Evolutionary conservation across 1,140 invertebrate genomes (phyloP), one percentile per base, ranked within the genome.

Genomic region (Helicoverpa armigera): DNA sequence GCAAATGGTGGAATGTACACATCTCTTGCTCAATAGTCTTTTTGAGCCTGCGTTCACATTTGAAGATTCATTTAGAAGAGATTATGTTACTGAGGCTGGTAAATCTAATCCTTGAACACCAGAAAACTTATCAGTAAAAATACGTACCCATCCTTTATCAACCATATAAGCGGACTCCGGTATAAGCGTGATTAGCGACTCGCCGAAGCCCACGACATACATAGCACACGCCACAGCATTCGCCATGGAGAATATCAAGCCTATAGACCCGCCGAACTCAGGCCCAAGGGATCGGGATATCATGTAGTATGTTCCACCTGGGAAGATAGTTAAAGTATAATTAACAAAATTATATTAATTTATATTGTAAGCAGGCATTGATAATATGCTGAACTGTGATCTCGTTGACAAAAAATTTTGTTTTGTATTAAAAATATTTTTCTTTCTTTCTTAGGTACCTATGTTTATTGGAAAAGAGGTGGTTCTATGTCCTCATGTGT

Each of bases 171-270:
- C 89, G 1, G 88, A 86, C 80, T 92, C 92, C 3, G 93, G 93
- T 56, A 98, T 94, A 56, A 97, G 95, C 83, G 97, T 96, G 58
- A 96, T 95, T 84, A 99, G 96, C 11, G 98, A 98, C 93, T 99
- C 99, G 76, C 98, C 98, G 93, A 99, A 99, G 7, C 99, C 99
- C 9, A 99, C 98, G 0, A 99, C 98, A 90, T 99, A 99, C 98
- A 99, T 99, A 65, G 99, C 98, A 86, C 98, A 99, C 7, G 98
- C 99, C 0, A 99, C 98, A 0, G 98, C 98, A 94, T 99, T 99
- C 16, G 99, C 99, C 81, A 99, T 92, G 0, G 97, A 97, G 92
- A 98, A 98, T 89, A 98, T 98, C 18, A 98, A 91, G n/a, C 97
- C 97, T 83, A 98, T 98, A 1, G 97, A 97, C 11, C 98, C 97